These are phyloP conservation scores for Lapara coniferarum DNA, from an alignment of 2,888 invertebrate species.

Conservation along the genomic window DNA sequence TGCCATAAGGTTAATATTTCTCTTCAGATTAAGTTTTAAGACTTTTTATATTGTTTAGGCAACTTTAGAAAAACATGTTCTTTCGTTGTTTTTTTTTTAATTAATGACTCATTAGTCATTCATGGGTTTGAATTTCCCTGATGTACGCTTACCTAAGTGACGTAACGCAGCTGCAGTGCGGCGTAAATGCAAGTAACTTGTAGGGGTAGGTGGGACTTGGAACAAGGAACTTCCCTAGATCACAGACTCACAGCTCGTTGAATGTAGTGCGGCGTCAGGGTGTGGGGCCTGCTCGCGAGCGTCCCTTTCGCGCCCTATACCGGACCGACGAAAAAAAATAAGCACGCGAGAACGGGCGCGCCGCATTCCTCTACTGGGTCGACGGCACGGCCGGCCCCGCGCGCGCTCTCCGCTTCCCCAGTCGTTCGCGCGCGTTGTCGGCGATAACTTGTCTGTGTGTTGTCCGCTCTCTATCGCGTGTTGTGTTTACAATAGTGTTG, in stretches of 20 bases:
- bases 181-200: conserved; percentile 31
- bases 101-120: not conserved
- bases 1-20: too few species aligned
- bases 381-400: conserved; percentile 62
- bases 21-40: too few species aligned
- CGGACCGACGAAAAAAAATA: conserved; percentile 66
- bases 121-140: not conserved
- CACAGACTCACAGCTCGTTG: conserved; percentile 11
- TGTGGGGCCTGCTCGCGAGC: conserved; percentile 26
- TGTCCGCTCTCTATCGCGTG: conserved; percentile 62
- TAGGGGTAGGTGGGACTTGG: conserved; percentile 24
- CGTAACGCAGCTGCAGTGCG: conserved; percentile 37
- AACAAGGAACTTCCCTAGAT: conserved; percentile 5
- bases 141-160: conserved; percentile 25
- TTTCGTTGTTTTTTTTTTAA: not conserved
- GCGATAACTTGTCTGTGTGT: conserved; percentile 57
- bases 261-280: conserved; percentile 4
- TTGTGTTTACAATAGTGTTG: conserved; percentile 77
- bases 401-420: conserved; percentile 48
- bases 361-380: conserved; percentile 80
- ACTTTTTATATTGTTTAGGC: too few species aligned
- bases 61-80: too few species aligned
- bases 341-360: conserved; percentile 73
- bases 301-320: conserved; percentile 44
- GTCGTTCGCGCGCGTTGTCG: conserved; percentile 76